Evolutionary conservation across 2,797 vertebrate genomes (phyloP).

Genomic region (Sciaenops ocellatus): DNA sequence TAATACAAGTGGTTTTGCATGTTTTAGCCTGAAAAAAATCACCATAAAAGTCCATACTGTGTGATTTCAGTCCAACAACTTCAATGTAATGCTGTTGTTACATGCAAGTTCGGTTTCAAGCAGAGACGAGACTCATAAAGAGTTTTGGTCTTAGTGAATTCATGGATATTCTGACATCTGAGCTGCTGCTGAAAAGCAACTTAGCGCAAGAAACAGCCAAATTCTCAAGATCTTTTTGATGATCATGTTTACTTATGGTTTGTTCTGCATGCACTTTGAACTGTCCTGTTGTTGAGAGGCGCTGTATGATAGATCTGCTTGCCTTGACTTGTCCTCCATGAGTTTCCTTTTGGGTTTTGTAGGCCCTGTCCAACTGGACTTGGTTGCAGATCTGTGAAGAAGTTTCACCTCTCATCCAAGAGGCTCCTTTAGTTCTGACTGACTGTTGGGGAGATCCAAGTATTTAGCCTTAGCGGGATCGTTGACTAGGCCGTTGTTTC

Average conservation of each 20-base stretch:
- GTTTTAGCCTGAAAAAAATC: constrained; percentile 9
- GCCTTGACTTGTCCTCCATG: no score
- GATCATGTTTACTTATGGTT: background rate
- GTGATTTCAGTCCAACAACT: no score
- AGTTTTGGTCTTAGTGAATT: background rate
- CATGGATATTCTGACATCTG: background rate
- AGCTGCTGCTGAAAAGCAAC: background rate
- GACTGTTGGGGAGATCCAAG: no score
- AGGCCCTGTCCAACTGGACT: no score
- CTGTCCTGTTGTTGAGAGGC: background rate
- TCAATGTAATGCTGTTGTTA: background rate
- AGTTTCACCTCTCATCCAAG: no score
- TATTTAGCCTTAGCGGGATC: no score
- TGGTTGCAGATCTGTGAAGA: no score
- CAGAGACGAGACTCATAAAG: no score
- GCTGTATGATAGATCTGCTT: background rate
- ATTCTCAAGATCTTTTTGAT: background rate
- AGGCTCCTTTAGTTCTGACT: no score
- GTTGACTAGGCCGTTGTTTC: no score
- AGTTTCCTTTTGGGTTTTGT: no score
- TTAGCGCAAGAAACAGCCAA: background rate
- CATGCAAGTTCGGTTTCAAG: background rate
- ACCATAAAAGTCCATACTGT: no score
- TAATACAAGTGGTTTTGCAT: background rate
- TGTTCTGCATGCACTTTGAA: background rate